Conservation (phyloP, 2,888 invertebrate species). For the Litoditis marina region DNA sequence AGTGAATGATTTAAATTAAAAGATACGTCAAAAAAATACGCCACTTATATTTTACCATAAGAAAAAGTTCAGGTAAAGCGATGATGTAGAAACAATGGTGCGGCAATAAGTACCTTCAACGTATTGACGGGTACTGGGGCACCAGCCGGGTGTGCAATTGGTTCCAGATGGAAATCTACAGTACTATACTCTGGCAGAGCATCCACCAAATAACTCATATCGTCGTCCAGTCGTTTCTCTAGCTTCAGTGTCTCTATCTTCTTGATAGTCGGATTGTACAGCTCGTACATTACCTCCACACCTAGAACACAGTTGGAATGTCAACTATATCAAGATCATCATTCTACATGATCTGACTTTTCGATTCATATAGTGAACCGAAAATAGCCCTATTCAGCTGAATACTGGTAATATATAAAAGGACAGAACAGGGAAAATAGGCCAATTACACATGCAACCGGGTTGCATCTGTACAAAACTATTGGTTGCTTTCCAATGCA, state of each 20-base stretch:
- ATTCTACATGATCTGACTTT: too few species aligned
- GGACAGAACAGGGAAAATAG: too few species aligned
- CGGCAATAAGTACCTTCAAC: slow-evolving; percentile 64
- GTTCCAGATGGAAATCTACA: slow-evolving; percentile 85
- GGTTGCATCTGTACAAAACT: too few species aligned
- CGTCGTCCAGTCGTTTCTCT: slow-evolving; percentile 86
- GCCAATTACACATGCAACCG: too few species aligned
- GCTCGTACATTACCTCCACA: slow-evolving; percentile 75
- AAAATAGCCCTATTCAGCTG: too few species aligned
- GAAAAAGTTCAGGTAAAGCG: too few species aligned
- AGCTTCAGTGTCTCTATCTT: slow-evolving; percentile 84
- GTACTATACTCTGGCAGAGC: slow-evolving; percentile 81
- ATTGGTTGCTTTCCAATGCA: too few species aligned
- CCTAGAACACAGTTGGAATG: slow-evolving; percentile 64
- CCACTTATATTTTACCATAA: too few species aligned
- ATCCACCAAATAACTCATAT: slow-evolving; percentile 77
- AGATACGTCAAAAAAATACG: too few species aligned
- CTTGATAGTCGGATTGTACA: slow-evolving; percentile 89
- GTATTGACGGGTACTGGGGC: slow-evolving; percentile 76
- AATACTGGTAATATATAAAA: background rate
- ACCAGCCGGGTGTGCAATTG: slow-evolving; percentile 76
- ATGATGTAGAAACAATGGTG: too few species aligned
- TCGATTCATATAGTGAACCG: too few species aligned
- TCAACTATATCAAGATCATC: too few species aligned
- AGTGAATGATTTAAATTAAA: slow-evolving; percentile 1